Evolutionary conservation across 2,888 invertebrate genomes (phyloP).

Genomic region (Protonemura montana): DNA sequence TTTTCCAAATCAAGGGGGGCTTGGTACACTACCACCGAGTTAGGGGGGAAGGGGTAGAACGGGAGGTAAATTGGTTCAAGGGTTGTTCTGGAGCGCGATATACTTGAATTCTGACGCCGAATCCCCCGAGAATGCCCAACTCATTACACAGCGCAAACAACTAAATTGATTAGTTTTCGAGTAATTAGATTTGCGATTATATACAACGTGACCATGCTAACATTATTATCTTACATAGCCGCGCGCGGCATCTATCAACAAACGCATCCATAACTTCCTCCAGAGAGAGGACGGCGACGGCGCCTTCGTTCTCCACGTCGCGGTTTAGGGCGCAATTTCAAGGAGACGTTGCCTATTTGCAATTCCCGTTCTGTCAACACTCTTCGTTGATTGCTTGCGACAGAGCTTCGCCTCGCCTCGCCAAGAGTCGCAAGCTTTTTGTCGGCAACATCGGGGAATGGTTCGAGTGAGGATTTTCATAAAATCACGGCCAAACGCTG

Average conservation of each 20-base stretch:
- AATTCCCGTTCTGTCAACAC: not conserved
- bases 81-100: not conserved
- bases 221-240: conserved; percentile 10
- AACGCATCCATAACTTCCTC: not conserved
- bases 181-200: conserved; percentile 40
- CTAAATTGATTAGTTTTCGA: conserved; percentile 37
- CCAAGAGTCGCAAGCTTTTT: not conserved
- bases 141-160: conserved; percentile 38
- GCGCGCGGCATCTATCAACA: not conserved
- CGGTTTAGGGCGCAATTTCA: not conserved
- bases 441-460: not conserved
- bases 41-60: not conserved
- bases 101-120: conserved; percentile 29
- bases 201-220: conserved; percentile 27
- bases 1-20: not conserved
- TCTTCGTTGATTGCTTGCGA: not conserved
- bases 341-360: not conserved
- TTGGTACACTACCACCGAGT: too few species aligned
- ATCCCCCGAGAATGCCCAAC: conserved; percentile 10
- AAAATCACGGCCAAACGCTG: not conserved
- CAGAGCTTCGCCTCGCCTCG: not conserved
- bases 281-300: not conserved
- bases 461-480: not conserved
- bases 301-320: not conserved
- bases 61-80: not conserved